phyloP scores from a whole-genome alignment of 2,797 vertebrate genomes.

The Amphiprion clarkii region DNA sequence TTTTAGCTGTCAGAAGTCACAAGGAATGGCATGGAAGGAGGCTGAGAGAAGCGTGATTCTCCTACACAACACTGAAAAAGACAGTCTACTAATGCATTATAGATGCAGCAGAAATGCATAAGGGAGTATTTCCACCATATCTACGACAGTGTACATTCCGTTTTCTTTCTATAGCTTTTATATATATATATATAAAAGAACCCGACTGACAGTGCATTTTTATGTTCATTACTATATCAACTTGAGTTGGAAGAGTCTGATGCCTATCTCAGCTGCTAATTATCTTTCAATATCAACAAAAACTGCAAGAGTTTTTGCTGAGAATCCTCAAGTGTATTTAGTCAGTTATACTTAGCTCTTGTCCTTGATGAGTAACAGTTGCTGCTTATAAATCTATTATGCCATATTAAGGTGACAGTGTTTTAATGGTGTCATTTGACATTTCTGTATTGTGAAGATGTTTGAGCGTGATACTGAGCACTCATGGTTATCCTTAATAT shows the following conservation, averaged over 20 bases:
- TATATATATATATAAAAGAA: no score
- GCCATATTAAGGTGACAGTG: constrained; percentile 7
- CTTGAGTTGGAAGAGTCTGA: background rate
- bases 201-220: background rate
- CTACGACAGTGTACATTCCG: background rate
- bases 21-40: constrained; percentile 36
- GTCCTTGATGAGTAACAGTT: no score
- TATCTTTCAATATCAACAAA: background rate
- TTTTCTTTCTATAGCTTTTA: background rate
- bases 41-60: constrained; percentile 33
- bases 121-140: constrained; percentile 2
- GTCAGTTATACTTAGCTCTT: background rate
- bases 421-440: background rate
- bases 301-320: background rate
- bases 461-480: constrained; percentile 13
- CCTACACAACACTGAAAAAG: constrained; percentile 5
- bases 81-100: constrained; percentile 41
- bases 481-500: constrained; percentile 6
- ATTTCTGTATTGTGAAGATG: constrained; percentile 1
- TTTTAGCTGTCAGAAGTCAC: constrained; percentile 47
- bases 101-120: constrained; percentile 33
- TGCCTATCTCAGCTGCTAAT: background rate
- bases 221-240: background rate
- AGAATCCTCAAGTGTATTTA: background rate
- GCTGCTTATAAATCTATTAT: background rate